Conservation (phyloP, 2,888 invertebrate species). For the Hypomecis punctinalis region DNA sequence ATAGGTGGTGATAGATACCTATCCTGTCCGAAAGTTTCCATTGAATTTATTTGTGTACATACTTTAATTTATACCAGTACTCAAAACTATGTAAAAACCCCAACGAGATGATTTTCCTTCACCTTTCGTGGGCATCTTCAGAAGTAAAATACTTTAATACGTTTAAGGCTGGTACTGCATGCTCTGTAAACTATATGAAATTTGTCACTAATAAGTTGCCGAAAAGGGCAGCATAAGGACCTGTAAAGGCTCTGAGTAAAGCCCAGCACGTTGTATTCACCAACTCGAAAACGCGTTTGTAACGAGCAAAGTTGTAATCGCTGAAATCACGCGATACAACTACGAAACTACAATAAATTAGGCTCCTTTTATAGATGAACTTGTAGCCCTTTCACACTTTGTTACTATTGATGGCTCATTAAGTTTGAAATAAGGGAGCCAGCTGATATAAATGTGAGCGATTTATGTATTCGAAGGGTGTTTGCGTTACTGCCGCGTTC, state of each 20-base stretch:
- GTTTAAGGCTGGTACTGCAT: too few species aligned
- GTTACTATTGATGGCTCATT: slow-evolving; percentile 1
- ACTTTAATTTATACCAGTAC: too few species aligned
- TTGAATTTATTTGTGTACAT: too few species aligned
- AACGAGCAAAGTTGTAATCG: slow-evolving; percentile 52
- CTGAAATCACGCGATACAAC: slow-evolving; percentile 53
- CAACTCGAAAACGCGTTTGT: slow-evolving; percentile 49
- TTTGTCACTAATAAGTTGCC: too few species aligned
- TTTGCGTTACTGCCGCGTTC: neutral
- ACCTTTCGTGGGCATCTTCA: too few species aligned
- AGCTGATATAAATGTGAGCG: neutral
- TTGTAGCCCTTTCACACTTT: slow-evolving; percentile 7
- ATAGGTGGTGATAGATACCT: too few species aligned
- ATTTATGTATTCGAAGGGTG: neutral
- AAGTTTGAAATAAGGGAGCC: neutral
- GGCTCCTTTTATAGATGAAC: slow-evolving; percentile 16
- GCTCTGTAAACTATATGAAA: too few species aligned
- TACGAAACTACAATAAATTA: slow-evolving; percentile 39
- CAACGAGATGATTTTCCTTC: too few species aligned
- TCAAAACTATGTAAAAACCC: too few species aligned
- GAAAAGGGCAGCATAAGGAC: too few species aligned
- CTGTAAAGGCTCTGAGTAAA: neutral
- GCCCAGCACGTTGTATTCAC: slow-evolving; percentile 27
- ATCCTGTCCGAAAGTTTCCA: too few species aligned
- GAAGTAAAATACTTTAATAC: too few species aligned